These are phyloP conservation scores for Cephalopholis sonnerati DNA, from an alignment of 2,113 vertebrate species.

Conservation along the genomic window DNA sequence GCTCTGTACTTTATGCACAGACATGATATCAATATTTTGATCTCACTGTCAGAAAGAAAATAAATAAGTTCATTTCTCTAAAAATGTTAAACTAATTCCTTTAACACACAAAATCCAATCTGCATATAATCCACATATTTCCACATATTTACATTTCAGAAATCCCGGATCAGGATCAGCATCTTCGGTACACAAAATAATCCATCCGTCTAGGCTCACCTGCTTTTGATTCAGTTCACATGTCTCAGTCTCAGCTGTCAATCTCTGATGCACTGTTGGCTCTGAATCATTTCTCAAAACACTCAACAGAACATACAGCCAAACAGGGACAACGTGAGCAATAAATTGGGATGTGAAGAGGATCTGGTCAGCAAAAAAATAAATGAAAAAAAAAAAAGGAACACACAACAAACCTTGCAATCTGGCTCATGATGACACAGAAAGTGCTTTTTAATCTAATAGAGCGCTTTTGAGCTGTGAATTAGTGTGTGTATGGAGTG, in stretches of 20 bases:
- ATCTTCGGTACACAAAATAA: constrained; percentile 13
- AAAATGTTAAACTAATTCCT: neutral
- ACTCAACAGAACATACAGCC: constrained; percentile 23
- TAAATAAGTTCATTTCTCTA: neutral
- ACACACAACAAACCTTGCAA: constrained; percentile 35
- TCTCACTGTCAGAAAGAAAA: neutral
- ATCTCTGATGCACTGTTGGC: constrained; percentile 54
- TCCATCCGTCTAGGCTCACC: constrained; percentile 30
- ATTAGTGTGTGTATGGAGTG: constrained; percentile 65
- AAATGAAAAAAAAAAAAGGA: neutral
- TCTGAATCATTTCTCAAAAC: constrained; percentile 52
- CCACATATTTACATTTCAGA: neutral
- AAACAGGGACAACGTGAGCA: constrained; percentile 9
- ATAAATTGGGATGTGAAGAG: constrained; percentile 23
- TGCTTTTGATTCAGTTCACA: constrained; percentile 60
- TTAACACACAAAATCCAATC: neutral
- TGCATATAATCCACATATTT: neutral
- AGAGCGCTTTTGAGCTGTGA: constrained; percentile 74
- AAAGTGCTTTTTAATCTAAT: constrained; percentile 79
- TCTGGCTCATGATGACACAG: constrained; percentile 62
- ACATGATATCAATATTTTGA: neutral
- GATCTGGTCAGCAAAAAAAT: constrained; percentile 39
- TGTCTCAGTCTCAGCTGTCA: constrained; percentile 30
- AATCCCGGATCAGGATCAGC: constrained; percentile 4
- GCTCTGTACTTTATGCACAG: neutral